phyloP scores from a whole-genome alignment of 1,140 invertebrate species.

The Plodia interpunctella region DNA sequence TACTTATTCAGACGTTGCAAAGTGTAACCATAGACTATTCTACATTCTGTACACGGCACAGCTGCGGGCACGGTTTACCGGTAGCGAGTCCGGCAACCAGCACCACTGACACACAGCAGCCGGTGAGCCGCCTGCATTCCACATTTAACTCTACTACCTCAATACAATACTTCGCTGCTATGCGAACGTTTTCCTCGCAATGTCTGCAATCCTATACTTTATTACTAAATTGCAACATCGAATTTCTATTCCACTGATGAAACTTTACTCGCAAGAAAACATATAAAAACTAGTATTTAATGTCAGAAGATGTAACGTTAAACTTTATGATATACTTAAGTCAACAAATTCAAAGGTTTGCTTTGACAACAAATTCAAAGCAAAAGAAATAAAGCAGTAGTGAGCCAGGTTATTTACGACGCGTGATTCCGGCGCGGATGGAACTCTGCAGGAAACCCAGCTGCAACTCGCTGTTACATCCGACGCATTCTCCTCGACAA shows the following conservation, averaged over 20 bases:
- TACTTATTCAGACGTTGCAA: conserved; percentile 50
- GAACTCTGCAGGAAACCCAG: conserved; percentile 35
- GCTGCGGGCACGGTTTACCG: conserved; percentile 28
- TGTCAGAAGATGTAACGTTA: not conserved
- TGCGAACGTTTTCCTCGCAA: conserved; percentile 18
- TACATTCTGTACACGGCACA: conserved; percentile 48
- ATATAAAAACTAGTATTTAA: too few species aligned
- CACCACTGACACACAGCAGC: conserved; percentile 39
- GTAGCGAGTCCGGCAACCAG: conserved; percentile 45
- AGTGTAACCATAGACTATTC: conserved; percentile 49
- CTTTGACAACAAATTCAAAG: too few species aligned
- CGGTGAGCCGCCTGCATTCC: conserved; percentile 36
- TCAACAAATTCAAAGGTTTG: conserved; percentile 41
- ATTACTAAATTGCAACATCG: conserved; percentile 6
- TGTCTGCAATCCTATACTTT: conserved; percentile 4
- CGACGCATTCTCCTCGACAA: conserved; percentile 19
- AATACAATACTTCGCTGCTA: conserved; percentile 28
- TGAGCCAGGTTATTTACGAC: conserved; percentile 69
- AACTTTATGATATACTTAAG: not conserved
- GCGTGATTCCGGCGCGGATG: conserved; percentile 57
- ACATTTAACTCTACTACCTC: conserved; percentile 50
- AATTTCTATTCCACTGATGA: conserved; percentile 7
- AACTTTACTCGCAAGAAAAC: too few species aligned
- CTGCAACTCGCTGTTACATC: conserved; percentile 27
- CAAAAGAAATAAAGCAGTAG: conserved; percentile 58